Evolutionary conservation across 2,113 vertebrate species (phyloP).

Genomic region (Arizona elegans): DNA sequence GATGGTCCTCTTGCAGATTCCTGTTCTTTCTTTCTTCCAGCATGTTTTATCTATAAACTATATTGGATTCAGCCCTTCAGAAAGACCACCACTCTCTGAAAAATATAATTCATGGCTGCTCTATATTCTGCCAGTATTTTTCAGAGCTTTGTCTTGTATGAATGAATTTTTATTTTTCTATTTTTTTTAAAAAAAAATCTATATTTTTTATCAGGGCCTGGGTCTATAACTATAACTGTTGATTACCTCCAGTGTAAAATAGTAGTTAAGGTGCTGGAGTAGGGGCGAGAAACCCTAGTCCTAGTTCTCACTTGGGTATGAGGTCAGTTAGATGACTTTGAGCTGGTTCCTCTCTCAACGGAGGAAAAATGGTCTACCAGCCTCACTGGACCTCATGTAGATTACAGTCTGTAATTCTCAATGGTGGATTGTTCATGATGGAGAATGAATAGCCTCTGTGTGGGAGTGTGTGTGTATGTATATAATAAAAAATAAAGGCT

Average conservation of each 20-base stretch:
- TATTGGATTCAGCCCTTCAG: not conserved
- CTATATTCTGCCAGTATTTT: not conserved
- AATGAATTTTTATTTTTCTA: not conserved
- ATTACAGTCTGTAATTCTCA: not conserved
- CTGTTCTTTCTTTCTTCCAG: not conserved
- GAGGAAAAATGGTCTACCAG: not conserved
- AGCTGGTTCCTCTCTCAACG: not conserved
- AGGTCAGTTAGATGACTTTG: not conserved
- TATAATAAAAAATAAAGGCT: not conserved
- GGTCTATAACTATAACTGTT: not conserved
- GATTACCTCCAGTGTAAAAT: not conserved
- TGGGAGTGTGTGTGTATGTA: not conserved
- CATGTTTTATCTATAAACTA: not conserved
- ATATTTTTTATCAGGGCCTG: not conserved
- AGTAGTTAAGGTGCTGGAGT: not conserved
- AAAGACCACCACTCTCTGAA: not conserved
- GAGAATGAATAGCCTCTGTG: not conserved
- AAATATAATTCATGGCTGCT: not conserved
- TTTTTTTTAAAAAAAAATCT: not conserved
- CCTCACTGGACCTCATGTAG: not conserved
- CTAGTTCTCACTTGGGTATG: not conserved
- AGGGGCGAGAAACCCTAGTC: not conserved
- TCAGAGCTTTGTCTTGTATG: not conserved
- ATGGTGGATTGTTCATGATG: not conserved
- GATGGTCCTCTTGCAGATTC: not conserved